Evolutionary conservation across 1,140 invertebrate species (phyloP).

Genomic region (Ladona fulva): DNA sequence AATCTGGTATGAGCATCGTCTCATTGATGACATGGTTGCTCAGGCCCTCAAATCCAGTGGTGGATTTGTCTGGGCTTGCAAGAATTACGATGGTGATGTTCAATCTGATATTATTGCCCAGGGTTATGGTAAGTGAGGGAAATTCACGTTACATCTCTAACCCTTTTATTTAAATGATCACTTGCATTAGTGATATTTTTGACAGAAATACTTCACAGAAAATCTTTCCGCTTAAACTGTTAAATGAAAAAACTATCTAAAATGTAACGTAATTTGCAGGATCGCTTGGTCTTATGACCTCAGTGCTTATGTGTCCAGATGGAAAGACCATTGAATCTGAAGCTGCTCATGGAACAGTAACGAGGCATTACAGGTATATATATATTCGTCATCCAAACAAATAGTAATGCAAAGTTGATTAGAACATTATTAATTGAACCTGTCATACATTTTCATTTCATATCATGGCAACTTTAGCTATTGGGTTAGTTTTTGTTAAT

Average conservation of each 20-base stretch:
- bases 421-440: no score
- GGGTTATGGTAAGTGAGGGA: conserved; percentile 49
- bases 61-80: conserved; percentile 88
- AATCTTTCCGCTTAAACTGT: not conserved
- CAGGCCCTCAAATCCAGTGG: conserved; percentile 77
- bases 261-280: conserved; percentile 35
- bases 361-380: conserved; percentile 67
- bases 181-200: not conserved
- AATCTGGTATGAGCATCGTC: conserved; percentile 87
- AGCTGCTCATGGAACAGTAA: conserved; percentile 87
- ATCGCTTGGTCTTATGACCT: conserved; percentile 86
- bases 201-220: not conserved
- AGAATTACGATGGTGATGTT: conserved; percentile 88
- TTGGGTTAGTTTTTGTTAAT: no score
- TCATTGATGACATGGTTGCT: conserved; percentile 90
- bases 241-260: not conserved
- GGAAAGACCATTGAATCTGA: conserved; percentile 85
- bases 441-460: no score
- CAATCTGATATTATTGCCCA: conserved; percentile 83
- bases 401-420: no score
- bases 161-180: not conserved
- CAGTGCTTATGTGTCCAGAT: conserved; percentile 83
- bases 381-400: no score
- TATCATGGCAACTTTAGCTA: no score
- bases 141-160: not conserved